A percentile compares a stretch with the other conserved stretches of the same genome.
Evolutionary conservation across 1,140 invertebrate species (phyloP).

Genomic region (Dufourea novaeangliae): DNA sequence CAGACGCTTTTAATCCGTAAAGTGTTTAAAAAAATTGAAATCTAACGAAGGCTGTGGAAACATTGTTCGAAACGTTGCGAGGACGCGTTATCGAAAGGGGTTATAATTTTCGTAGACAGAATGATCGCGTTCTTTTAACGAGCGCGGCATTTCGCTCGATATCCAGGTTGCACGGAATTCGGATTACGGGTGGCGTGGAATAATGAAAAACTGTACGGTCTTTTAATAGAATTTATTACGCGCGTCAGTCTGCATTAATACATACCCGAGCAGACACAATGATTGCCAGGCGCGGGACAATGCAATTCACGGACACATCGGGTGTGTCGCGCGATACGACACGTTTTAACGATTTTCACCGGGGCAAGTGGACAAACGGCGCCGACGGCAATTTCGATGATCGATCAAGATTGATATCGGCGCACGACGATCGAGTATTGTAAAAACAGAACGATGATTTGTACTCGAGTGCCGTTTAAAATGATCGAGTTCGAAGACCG

Average conservation of each 20-base stretch:
- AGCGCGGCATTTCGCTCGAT: not conserved
- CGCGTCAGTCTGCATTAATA: slow-evolving; percentile 32
- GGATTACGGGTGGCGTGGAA: not conserved
- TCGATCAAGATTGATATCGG: slow-evolving; percentile 42
- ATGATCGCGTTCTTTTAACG: not conserved
- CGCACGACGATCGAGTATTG: slow-evolving; percentile 8
- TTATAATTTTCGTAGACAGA: not conserved
- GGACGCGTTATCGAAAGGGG: not conserved
- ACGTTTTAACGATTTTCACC: slow-evolving; percentile 42
- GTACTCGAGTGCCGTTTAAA: too few species aligned
- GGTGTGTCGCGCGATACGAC: slow-evolving; percentile 3
- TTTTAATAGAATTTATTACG: slow-evolving; percentile 42
- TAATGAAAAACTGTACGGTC: slow-evolving; percentile 18
- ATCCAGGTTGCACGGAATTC: not conserved
- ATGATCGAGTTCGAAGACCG: too few species aligned
- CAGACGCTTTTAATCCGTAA: too few species aligned
- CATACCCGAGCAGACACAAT: slow-evolving; percentile 24
- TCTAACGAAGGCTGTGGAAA: not conserved
- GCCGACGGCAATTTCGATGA: slow-evolving; percentile 37
- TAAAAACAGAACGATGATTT: slow-evolving; percentile 9
- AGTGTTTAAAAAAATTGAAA: too few species aligned
- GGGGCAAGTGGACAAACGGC: slow-evolving; percentile 28
- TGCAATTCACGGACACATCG: slow-evolving; percentile 29
- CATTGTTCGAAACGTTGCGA: not conserved
- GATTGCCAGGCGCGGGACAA: slow-evolving; percentile 37